Base-by-base conservation (phyloP, 2,113 vertebrate genomes). In the Leiothrix lutea region DNA sequence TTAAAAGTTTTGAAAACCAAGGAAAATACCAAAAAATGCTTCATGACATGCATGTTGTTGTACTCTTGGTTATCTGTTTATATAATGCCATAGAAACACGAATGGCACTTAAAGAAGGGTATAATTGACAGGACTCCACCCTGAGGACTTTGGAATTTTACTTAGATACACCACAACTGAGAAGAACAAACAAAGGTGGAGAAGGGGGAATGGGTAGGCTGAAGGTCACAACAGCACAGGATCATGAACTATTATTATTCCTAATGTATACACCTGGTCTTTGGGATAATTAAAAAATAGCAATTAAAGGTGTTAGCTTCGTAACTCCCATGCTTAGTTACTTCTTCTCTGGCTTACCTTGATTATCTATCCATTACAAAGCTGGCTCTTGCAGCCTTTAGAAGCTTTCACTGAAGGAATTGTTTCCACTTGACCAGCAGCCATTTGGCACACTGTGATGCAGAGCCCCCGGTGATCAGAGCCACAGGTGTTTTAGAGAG, bases 101-200 rank as follows among this genome's bases (percentile, higher is more conserved):
- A 51, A 35, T 77, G 67, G 74, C 75, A 95, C 92, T 92, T 65
- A 35, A 29, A 89, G 87, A 90, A 95, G 86, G 88, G 54, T 93
- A 67, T 95, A 91, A 96, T 91, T 91, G 94, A 75, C 80, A 78
- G 62, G 88, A 78, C 94, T 87, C 80, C 83, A 79, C 89, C 94
- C 95, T 54, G 54, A 95, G 92, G 88, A 96, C 92, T 92, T 95
- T 61, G 91, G 86, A 72, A 96, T 95, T 96, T 86, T 90, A 80
- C 94, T 96, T 69, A 45, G 75, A 77, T 66, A 94, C 88, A 90
- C 74, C 74, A 53, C 79, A 36, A 72, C 58, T 42, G 62, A 71
- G 65, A 66, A 57, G 36, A 77, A 82, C 56, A 80, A 87, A 89
- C 48, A 58, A 29, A 80, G 84, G 90, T 64, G 94, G 92, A 89